Evolutionary conservation across 2,113 vertebrate species (phyloP).

Genomic region (Oncorhynchus mykiss): DNA sequence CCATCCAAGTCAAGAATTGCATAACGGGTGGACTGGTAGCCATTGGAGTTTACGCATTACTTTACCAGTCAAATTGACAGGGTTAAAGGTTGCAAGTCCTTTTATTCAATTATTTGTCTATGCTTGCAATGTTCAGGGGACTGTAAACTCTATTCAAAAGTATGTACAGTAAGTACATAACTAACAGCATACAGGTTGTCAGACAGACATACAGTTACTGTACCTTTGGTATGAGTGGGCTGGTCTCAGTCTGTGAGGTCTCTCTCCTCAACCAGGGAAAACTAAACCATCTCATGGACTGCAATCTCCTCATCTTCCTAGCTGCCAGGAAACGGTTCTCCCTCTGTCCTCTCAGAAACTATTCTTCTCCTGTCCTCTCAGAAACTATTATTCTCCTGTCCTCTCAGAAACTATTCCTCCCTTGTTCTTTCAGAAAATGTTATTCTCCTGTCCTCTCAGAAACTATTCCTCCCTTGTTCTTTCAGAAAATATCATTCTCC

Average conservation of each 20-base stretch:
- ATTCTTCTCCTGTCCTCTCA: neutral
- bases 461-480: rapidly evolving
- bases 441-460: no score
- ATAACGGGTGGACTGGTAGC: no score
- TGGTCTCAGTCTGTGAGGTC: constrained; percentile 57
- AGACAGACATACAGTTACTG: neutral
- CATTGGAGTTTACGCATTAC: no score
- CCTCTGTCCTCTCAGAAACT: neutral
- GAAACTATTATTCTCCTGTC: neutral
- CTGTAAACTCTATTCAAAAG: no score
- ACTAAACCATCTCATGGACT: constrained; percentile 29
- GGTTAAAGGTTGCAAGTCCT: no score
- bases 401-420: neutral
- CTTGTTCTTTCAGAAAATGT: no score
- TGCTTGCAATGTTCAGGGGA: no score
- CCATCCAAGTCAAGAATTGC: no score
- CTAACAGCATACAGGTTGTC: neutral
- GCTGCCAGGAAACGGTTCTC: neutral
- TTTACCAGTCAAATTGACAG: no score
- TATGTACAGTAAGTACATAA: neutral
- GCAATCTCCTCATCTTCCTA: constrained; percentile 56
- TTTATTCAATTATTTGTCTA: no score
- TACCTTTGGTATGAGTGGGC: constrained; percentile 84
- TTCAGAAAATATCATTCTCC: neutral
- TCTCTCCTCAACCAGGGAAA: constrained; percentile 47